These are phyloP conservation scores for Bombus terrestris DNA, from an alignment of 1,140 invertebrate genomes.

Conservation along the genomic window DNA sequence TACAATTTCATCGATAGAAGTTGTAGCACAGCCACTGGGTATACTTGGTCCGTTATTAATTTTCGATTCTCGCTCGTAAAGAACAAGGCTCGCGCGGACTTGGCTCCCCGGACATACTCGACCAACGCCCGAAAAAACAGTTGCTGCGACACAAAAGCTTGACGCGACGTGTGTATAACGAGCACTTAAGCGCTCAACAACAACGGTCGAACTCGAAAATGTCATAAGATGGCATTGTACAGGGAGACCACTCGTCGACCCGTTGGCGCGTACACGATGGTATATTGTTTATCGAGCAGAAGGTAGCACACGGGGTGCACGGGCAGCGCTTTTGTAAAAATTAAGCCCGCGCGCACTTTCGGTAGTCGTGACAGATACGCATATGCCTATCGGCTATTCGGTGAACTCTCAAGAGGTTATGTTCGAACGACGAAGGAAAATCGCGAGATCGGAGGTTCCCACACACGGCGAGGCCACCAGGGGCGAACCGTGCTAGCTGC, in stretches of 20 bases:
- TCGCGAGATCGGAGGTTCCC: slow-evolving; percentile 66
- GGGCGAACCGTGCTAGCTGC: slow-evolving; percentile 45
- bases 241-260: slow-evolving; percentile 74
- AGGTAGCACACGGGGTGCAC: slow-evolving; percentile 56
- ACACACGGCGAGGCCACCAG: slow-evolving; percentile 75
- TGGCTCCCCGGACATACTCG: slow-evolving; percentile 22
- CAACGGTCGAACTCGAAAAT: slow-evolving; percentile 78
- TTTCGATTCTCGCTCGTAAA: neutral
- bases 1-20: neutral
- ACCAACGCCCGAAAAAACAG: slow-evolving; percentile 65
- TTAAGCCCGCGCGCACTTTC: slow-evolving; percentile 43
- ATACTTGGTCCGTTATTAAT: slow-evolving; percentile 30
- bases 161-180: slow-evolving; percentile 66
- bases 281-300: slow-evolving; percentile 79
- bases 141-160: slow-evolving; percentile 65
- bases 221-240: slow-evolving; percentile 79
- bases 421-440: slow-evolving; percentile 42
- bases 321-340: slow-evolving; percentile 68
- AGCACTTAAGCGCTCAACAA: slow-evolving; percentile 74
- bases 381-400: slow-evolving; percentile 55
- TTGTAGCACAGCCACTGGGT: neutral
- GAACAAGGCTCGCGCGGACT: neutral
- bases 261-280: slow-evolving; percentile 81
- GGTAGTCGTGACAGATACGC: slow-evolving; percentile 29
- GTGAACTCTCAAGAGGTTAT: slow-evolving; percentile 49